phyloP scores from a whole-genome alignment of 92 coral and sea anemone species.

The Isaurus tuberculatus region DNA sequence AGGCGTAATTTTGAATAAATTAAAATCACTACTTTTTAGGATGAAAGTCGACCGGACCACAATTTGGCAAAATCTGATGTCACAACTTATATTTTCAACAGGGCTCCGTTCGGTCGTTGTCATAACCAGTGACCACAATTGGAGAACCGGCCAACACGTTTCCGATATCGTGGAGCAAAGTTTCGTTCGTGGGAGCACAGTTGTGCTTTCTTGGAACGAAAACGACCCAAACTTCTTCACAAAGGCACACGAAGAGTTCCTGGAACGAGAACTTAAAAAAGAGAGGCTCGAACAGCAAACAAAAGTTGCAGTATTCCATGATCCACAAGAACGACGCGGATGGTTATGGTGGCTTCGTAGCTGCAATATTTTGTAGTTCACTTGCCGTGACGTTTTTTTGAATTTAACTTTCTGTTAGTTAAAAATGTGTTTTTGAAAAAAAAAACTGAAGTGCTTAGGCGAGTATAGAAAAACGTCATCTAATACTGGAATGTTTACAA shows the following conservation, averaged over 20 bases:
- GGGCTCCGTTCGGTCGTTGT: background rate
- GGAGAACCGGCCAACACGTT: background rate
- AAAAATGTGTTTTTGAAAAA: too few relatives aligned
- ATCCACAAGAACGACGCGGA: background rate
- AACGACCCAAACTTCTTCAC: background rate
- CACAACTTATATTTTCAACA: background rate
- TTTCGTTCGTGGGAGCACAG: background rate
- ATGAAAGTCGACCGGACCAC: too few relatives aligned
- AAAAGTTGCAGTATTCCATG: background rate
- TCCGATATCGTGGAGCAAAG: background rate
- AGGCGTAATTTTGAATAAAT: too few relatives aligned
- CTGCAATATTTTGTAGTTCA: background rate
- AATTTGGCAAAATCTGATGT: background rate
- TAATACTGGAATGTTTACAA: too few relatives aligned
- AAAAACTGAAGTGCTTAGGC: too few relatives aligned
- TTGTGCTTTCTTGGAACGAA: conserved; percentile 21
- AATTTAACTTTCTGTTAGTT: too few relatives aligned
- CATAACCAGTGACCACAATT: background rate
- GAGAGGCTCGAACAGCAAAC: background rate
- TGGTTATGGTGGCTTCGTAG: background rate
- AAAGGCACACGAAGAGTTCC: background rate
- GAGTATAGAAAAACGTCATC: too few relatives aligned
- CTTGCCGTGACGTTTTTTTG: too few relatives aligned
- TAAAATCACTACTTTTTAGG: too few relatives aligned
- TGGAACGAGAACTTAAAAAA: background rate